A percentile compares a stretch with the other conserved stretches of the same genome.
These are phyloP conservation scores for Hylaeus anthracinus DNA, from an alignment of 1,140 invertebrate species.

Conservation along the genomic window DNA sequence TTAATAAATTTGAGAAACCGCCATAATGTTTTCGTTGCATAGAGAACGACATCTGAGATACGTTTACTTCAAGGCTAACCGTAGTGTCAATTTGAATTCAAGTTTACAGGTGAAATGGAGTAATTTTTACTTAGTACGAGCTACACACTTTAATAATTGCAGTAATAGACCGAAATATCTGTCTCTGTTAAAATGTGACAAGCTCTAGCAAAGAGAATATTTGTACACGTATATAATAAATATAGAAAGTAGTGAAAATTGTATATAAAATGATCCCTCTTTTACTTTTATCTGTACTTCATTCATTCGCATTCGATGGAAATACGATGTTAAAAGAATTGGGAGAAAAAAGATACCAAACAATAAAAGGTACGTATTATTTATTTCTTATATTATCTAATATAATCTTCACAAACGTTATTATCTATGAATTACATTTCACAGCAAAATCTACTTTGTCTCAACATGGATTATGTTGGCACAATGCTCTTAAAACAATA, in stretches of 20 bases:
- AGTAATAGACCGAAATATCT: too few relatives aligned
- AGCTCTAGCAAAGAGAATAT: not conserved
- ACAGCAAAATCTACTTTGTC: slow-evolving; percentile 77
- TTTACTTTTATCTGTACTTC: slow-evolving; percentile 18
- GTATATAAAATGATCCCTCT: slow-evolving; percentile 1
- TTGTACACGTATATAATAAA: not conserved
- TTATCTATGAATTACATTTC: slow-evolving; percentile 16
- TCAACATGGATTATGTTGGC: slow-evolving; percentile 85
- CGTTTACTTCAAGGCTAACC: not conserved
- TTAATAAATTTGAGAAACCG: not conserved
- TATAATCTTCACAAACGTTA: not conserved
- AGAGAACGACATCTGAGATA: not conserved
- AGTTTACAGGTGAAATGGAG: not conserved
- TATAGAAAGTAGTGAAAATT: not conserved
- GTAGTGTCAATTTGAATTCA: not conserved
- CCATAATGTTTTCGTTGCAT: not conserved
- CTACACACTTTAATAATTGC: not conserved
- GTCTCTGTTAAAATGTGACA: too few relatives aligned
- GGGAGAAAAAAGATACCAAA: slow-evolving; percentile 69
- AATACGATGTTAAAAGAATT: slow-evolving; percentile 64
- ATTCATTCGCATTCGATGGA: slow-evolving; percentile 42
- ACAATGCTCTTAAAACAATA: slow-evolving; percentile 80
- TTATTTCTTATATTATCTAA: not conserved
- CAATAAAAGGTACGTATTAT: slow-evolving; percentile 62
- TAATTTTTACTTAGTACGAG: not conserved